These are phyloP conservation scores for Orgyia antiqua DNA, from an alignment of 2,888 invertebrate genomes.

Conservation along the genomic window DNA sequence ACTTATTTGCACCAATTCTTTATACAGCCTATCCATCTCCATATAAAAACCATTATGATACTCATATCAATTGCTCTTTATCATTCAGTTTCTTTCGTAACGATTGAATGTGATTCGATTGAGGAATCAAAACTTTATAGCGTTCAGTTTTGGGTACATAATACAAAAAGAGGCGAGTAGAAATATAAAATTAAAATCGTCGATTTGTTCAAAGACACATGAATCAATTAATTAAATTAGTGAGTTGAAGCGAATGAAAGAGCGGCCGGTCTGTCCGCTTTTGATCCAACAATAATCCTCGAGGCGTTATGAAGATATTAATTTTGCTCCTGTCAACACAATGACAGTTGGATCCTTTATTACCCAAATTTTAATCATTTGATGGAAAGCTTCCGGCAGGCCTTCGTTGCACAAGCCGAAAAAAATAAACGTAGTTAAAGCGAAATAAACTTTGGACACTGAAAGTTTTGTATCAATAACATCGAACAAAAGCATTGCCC, in stretches of 20 bases:
- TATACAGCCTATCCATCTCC: constrained; percentile 30
- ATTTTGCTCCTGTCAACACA: constrained; percentile 17
- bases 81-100: constrained; percentile 25
- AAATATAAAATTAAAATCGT: constrained; percentile 19
- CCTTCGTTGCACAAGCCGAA: too few relatives aligned
- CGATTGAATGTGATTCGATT: constrained; percentile 9
- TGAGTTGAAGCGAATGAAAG: constrained; percentile 35
- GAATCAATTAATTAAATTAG: constrained; percentile 57
- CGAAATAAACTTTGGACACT: too few relatives aligned
- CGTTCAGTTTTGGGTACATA: constrained; percentile 14
- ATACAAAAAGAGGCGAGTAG: constrained; percentile 4
- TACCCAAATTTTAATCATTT: not conserved
- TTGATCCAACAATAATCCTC: constrained; percentile 15
- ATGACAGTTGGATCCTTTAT: constrained; percentile 2
- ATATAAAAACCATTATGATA: constrained; percentile 40
- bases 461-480: too few relatives aligned
- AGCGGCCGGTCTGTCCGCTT: constrained; percentile 19
- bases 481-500: too few relatives aligned
- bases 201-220: constrained; percentile 35
- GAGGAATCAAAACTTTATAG: constrained; percentile 17
- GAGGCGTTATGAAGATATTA: constrained; percentile 19
- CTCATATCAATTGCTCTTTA: constrained; percentile 39
- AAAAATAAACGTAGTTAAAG: too few relatives aligned
- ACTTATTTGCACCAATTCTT: constrained; percentile 22
- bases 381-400: too few relatives aligned